phyloP scores from a whole-genome alignment of 1,140 invertebrate genomes.

The Asbolus verrucosus region DNA sequence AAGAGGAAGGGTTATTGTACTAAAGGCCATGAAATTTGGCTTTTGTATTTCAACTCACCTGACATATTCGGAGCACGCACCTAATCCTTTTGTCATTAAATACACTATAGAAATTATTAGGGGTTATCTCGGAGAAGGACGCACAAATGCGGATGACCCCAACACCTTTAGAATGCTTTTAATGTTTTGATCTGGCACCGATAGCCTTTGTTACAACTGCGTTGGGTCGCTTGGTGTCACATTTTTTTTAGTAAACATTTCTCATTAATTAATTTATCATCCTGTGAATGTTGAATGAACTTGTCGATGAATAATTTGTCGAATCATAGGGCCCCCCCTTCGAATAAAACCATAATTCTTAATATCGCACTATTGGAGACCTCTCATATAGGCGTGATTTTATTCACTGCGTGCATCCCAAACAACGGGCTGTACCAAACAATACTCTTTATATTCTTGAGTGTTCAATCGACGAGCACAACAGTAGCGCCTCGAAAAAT shows the following conservation, averaged over 20 bases:
- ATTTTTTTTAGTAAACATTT: too few species aligned
- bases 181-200: slow-evolving; percentile 30
- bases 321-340: slow-evolving; percentile 5
- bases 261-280: slow-evolving; percentile 27
- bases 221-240: too few species aligned
- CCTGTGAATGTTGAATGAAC: too few species aligned
- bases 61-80: slow-evolving; percentile 47
- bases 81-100: slow-evolving; percentile 46
- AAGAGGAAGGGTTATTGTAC: slow-evolving; percentile 40
- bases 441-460: slow-evolving; percentile 40
- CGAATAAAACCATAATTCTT: slow-evolving; percentile 41
- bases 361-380: slow-evolving; percentile 45
- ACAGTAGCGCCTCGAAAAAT: slow-evolving; percentile 8
- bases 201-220: slow-evolving; percentile 17
- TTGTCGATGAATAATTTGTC: slow-evolving; percentile 30
- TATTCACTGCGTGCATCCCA: slow-evolving; percentile 50
- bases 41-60: slow-evolving; percentile 42
- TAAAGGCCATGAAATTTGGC: slow-evolving; percentile 47
- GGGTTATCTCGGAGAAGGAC: slow-evolving; percentile 36
- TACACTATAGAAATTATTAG: slow-evolving; percentile 41
- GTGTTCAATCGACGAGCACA: slow-evolving; percentile 5
- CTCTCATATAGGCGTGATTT: slow-evolving; percentile 51
- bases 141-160: slow-evolving; percentile 33
- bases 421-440: slow-evolving; percentile 40
- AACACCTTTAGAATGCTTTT: slow-evolving; percentile 32